phyloP scores from a whole-genome alignment of 2,797 vertebrate species.

The Cirrhinus mrigala region DNA sequence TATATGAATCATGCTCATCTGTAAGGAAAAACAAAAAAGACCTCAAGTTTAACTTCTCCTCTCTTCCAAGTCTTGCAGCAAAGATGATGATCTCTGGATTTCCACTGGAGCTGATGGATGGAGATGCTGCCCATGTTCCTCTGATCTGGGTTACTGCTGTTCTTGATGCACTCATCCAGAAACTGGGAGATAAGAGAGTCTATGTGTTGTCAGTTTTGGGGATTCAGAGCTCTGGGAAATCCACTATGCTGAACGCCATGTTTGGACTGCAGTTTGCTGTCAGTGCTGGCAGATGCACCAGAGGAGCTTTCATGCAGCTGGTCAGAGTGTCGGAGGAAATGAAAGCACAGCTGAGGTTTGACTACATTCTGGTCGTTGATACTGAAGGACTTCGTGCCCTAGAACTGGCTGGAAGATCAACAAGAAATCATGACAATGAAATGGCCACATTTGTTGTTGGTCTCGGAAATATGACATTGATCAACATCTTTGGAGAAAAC shows the following conservation, averaged over 20 bases:
- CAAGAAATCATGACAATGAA: constrained; percentile 69
- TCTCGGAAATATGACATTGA: constrained; percentile 74
- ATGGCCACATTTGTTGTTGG: constrained; percentile 78
- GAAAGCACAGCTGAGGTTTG: constrained; percentile 54
- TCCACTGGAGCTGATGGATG: constrained; percentile 23
- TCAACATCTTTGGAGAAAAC: constrained; percentile 79
- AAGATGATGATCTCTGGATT: constrained; percentile 9
- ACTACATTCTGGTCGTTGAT: constrained; percentile 48
- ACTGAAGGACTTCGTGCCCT: constrained; percentile 76
- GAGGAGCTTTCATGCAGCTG: constrained; percentile 78
- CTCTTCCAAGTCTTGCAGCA: neutral
- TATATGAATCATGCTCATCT: constrained; percentile 6
- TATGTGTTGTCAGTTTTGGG: constrained; percentile 76
- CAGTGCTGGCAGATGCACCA: constrained; percentile 73
- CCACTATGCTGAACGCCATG: constrained; percentile 75
- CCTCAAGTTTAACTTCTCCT: neutral
- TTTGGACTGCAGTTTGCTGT: constrained; percentile 77
- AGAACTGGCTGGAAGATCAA: constrained; percentile 62
- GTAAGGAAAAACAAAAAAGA: neutral
- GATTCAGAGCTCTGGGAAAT: constrained; percentile 72
- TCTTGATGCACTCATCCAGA: constrained; percentile 68
- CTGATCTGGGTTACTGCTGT: constrained; percentile 71
- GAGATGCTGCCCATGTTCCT: constrained; percentile 71
- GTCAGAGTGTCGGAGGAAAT: constrained; percentile 68
- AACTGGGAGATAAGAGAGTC: constrained; percentile 67